Conservation (phyloP, 2,113 vertebrate species). For the Malurus alboscapulatus region DNA sequence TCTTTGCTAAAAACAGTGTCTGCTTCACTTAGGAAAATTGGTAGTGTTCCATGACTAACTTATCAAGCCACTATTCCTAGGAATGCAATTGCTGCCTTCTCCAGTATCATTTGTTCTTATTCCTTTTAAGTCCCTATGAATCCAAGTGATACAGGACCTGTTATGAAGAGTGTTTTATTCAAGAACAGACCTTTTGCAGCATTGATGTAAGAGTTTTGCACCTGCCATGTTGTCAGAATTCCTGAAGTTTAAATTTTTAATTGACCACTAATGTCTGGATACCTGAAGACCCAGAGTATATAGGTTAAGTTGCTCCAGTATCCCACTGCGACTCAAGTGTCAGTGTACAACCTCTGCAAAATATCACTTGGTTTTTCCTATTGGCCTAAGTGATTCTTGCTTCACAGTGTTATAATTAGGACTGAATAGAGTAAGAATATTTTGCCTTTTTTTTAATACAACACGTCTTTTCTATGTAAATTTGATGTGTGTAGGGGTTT, state of each 20-base stretch:
- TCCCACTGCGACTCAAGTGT: not conserved
- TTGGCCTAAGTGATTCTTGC: not conserved
- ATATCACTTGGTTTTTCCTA: not conserved
- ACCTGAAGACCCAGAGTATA: not conserved
- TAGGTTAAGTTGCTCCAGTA: not conserved
- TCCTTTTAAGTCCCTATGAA: not conserved
- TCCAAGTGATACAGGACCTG: not conserved
- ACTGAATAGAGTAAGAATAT: not conserved
- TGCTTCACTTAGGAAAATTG: not conserved
- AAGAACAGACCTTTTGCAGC: not conserved
- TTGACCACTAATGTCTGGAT: not conserved
- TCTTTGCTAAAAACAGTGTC: not conserved
- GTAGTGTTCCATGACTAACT: not conserved
- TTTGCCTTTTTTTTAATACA: not conserved
- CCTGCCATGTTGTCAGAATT: not conserved
- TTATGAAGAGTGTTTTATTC: not conserved
- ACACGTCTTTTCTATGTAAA: rapidly evolving
- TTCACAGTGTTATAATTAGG: not conserved
- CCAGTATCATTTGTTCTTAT: not conserved
- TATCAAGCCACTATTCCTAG: not conserved
- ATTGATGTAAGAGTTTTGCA: not conserved
- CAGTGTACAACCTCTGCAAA: not conserved
- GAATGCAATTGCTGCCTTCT: not conserved
- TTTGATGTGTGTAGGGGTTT: not conserved
- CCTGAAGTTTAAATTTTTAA: not conserved